These are phyloP conservation scores for Polypedilum pembai DNA, from an alignment of 1,140 invertebrate species.

Conservation along the genomic window DNA sequence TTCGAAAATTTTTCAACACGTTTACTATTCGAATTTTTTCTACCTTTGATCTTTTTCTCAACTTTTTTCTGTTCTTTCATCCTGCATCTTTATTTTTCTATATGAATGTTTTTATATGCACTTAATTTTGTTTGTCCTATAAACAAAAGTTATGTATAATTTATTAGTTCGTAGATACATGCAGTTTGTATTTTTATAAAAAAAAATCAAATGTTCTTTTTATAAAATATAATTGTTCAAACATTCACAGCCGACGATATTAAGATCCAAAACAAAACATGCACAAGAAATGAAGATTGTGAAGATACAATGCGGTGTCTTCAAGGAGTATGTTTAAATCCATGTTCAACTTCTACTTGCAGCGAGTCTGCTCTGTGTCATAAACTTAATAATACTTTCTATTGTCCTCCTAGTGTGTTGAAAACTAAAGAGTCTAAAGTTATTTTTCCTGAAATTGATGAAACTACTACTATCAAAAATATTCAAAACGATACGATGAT, in stretches of 20 bases:
- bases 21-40: not conserved
- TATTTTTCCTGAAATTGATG: not conserved
- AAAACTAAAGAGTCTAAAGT: slow-evolving; percentile 28
- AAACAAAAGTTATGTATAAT: no score
- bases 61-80: not conserved
- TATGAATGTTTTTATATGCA: no score
- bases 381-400: slow-evolving; percentile 42
- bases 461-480: not conserved
- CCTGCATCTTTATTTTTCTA: no score
- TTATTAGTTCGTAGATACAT: no score
- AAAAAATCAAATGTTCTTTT: not conserved
- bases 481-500: not conserved
- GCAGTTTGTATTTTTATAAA: no score
- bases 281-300: slow-evolving; percentile 58
- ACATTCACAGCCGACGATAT: slow-evolving; percentile 39
- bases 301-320: slow-evolving; percentile 56
- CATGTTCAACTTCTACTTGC: slow-evolving; percentile 51
- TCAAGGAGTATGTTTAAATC: slow-evolving; percentile 55
- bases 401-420: slow-evolving; percentile 43
- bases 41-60: not conserved
- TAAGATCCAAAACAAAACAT: slow-evolving; percentile 45
- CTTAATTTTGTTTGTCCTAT: no score
- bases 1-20: not conserved
- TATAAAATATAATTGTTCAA: slow-evolving; percentile 38
- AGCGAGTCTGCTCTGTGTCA: slow-evolving; percentile 51